Evolutionary conservation across 2,888 invertebrate genomes (phyloP).

Genomic region (Trisateles emortualis): DNA sequence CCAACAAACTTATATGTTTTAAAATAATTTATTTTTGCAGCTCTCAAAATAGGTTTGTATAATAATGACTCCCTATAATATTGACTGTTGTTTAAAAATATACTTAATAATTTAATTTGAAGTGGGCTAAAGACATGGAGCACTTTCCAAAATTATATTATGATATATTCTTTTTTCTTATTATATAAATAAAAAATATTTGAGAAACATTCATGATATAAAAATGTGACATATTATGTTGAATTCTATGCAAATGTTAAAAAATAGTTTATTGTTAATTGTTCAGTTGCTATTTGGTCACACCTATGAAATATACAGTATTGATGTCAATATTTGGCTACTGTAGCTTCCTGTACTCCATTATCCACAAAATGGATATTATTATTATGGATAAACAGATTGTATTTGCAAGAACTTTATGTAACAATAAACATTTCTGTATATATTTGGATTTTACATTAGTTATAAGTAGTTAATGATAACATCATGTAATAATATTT

Average conservation of each 20-base stretch:
- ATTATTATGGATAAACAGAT: constrained; percentile 30
- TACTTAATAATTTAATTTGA: constrained; percentile 23
- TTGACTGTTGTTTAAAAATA: constrained; percentile 16
- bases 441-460: constrained; percentile 79
- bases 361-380: constrained; percentile 38
- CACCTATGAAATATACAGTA: constrained; percentile 31
- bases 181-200: constrained; percentile 7
- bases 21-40: not conserved
- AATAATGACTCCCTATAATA: constrained; percentile 19
- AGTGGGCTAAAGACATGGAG: constrained; percentile 29
- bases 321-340: constrained; percentile 33
- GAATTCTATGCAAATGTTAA: constrained; percentile 38
- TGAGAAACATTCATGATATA: constrained; percentile 33
- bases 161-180: constrained; percentile 17
- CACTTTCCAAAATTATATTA: constrained; percentile 36
- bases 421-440: constrained; percentile 70
- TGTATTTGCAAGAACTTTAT: constrained; percentile 48
- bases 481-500: constrained; percentile 47
- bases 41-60: not conserved
- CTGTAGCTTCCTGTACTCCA: constrained; percentile 40
- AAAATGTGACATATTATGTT: constrained; percentile 56
- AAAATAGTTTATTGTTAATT: constrained; percentile 40
- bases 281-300: constrained; percentile 35
- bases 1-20: not conserved
- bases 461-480: constrained; percentile 81